Evolutionary conservation across 2,113 vertebrate genomes (phyloP), one percentile per base, ranked within the genome.

Genomic region (Pteropus alecto): DNA sequence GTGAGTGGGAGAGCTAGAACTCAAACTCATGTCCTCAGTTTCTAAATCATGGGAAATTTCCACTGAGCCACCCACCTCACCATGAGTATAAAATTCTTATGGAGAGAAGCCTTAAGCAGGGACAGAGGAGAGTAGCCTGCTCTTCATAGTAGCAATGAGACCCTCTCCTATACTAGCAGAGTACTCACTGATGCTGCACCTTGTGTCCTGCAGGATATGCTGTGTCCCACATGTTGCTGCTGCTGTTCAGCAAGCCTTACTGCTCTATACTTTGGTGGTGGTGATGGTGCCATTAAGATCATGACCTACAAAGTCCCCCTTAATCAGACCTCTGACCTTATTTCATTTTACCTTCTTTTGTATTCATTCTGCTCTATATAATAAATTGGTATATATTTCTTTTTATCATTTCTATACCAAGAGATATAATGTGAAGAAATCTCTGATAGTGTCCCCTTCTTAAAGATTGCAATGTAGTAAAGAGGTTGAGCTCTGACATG

Each of bases 151-250:
- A 83, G 30, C 38, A 41, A 7, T 2, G 9, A 21, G 15, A 18
- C 68, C 43, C 21, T 33, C 38, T 24, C 35, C 6, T 1, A 26
- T 2, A 5, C 22, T 61, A 13, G 4, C 30, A 26, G 12, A 41
- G 7, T 26, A 1, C 35, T 15, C 63, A 19, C 9, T 1, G 33
- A 43, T 1, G 5, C 63, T n/a, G 13, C 9, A 6, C 24, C 78
- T 67, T 60, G 26, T 51, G 15, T 51, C 51, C 14, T 51, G 51
- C 51, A 6, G 4, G 10, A 12, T 13, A 24, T 30, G 33, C 5
- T 0, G 7, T 51, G 24, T 7, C 12, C 48, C 21, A 1, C 0
- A 4, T 3, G 3, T n/a, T 61, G 28, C 28, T n/a, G 12, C 73
- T 54, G n/a, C 63, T 48, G 58, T 58, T 81, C n/a, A 2, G 1